Percentiles rank a stretch among this genome's conserved stretches.
These are phyloP conservation scores for Nothura maculosa DNA, from an alignment of 2,797 vertebrate species.

Conservation along the genomic window DNA sequence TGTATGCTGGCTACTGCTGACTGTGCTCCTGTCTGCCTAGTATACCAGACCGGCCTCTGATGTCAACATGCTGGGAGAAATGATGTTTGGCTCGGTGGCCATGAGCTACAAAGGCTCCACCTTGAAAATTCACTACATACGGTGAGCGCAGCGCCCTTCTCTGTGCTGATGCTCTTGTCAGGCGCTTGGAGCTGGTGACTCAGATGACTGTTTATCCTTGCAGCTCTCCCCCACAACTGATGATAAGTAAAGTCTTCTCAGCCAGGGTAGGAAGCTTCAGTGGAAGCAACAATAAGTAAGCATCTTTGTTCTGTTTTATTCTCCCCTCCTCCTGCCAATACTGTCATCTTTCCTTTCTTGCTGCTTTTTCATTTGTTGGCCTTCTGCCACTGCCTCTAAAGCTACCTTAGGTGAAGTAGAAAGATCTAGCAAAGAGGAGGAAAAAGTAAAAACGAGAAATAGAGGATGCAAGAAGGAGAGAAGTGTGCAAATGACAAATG, in stretches of 20 bases:
- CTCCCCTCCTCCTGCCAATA: neutral
- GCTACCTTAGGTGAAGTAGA: neutral
- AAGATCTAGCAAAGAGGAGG: neutral
- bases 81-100: slow-evolving; percentile 93
- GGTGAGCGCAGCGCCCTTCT: slow-evolving; percentile 81
- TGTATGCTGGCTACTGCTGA: neutral
- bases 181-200: slow-evolving; percentile 7
- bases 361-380: neutral
- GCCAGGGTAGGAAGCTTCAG: slow-evolving; percentile 87
- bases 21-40: slow-evolving; percentile 59
- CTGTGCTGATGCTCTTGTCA: neutral
- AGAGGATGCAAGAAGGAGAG: neutral
- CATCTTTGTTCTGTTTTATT: neutral
- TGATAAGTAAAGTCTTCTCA: slow-evolving; percentile 93
- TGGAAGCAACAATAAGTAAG: slow-evolving; percentile 90
- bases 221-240: slow-evolving; percentile 90
- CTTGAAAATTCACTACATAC: slow-evolving; percentile 90
- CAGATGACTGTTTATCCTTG: slow-evolving; percentile 58
- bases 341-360: neutral
- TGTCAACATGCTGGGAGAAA: slow-evolving; percentile 91
- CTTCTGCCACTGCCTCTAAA: neutral
- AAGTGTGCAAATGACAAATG: neutral
- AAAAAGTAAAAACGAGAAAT: neutral
- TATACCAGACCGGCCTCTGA: slow-evolving; percentile 89
- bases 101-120: slow-evolving; percentile 92